Base-by-base conservation (phyloP, 2,888 invertebrate species). In the Chironomus riparius region DNA sequence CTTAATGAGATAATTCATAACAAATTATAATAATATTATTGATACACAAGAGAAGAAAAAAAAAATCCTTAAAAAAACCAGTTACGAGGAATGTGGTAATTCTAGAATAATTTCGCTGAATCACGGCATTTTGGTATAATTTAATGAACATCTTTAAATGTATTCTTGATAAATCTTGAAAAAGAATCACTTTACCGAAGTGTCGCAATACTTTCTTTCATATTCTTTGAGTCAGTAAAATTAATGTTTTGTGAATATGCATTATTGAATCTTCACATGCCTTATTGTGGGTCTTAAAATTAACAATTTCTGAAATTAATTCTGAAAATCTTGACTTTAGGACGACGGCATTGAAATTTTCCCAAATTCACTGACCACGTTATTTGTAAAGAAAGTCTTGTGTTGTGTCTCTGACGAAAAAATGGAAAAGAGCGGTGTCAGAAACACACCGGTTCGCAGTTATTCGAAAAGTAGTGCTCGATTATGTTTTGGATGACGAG, bases 391-490 rank as follows among this genome's bases (percentile, higher is more conserved):
- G 70, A 76, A 50, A 21, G 74, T 73, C 62, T 91, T 92, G 92
- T 92, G 92, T 91, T 92, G 92, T 92, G 92, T 91, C 91, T 91
- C 90, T 87, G 89, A 13, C 65, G 89, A 90, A 89, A 91, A 85
- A 86, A 74, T 77, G 92, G 92, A 92, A 92, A 92, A 92, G 92
- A 91, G 92, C 92, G 91, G 91, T 90, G 91, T 90, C 89, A 90
- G 90, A 91, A 90, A 90, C 91, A 92, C 92, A 91, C 92, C 92
- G 91, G 89, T 87, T 74, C 74, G 22, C 22, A 28, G 18, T 28
- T 68, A 61, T 47, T 74, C 28, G 74, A 74, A 74, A 65, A 47
- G 48, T 22, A 24, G 38, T 38, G 38, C 38, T 38, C 1, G 38
- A 10, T 10, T 10, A 1, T 38, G 38, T 38, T 38, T 38, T 38